A percentile compares a stretch with the other conserved stretches of the same genome.
Evolutionary conservation across 2,797 vertebrate species (phyloP).

Genomic region (Echiichthys vipera): DNA sequence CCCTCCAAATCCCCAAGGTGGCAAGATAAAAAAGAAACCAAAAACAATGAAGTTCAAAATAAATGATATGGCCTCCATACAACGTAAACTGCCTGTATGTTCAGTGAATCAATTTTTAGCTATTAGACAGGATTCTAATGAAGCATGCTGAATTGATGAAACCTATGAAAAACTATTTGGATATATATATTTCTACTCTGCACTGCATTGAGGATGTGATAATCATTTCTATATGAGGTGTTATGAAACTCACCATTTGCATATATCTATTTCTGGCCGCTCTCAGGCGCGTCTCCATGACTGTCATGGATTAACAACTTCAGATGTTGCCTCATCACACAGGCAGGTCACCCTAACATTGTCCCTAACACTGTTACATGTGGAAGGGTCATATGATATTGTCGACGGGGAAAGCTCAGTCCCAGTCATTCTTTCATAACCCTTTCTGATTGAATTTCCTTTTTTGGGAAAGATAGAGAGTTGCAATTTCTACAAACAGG

Average conservation of each 20-base stretch:
- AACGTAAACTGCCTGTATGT: constrained; percentile 7
- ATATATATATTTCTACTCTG: constrained; percentile 1
- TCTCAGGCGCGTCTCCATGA: constrained; percentile 34
- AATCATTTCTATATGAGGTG: constrained; percentile 52
- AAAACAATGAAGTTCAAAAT: neutral
- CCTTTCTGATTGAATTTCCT: constrained; percentile 28
- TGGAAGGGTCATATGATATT: constrained; percentile 29
- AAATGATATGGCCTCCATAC: constrained; percentile 3
- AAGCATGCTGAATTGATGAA: constrained; percentile 1
- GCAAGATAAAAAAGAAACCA: constrained; percentile 11
- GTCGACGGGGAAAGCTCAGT: constrained; percentile 16
- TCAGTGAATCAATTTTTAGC: constrained; percentile 2
- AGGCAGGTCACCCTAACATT: constrained; percentile 42
- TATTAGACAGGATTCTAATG: constrained; percentile 14
- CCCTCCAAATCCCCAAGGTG: constrained; percentile 16
- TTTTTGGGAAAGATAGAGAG: constrained; percentile 32
- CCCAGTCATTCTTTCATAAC: constrained; percentile 22
- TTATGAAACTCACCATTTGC: constrained; percentile 68
- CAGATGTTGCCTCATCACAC: constrained; percentile 43
- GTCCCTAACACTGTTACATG: no score
- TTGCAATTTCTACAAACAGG: constrained; percentile 15
- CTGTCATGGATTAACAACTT: constrained; percentile 47
- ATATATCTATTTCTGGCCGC: constrained; percentile 65
- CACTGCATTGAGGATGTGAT: constrained; percentile 17
- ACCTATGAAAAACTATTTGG: constrained; percentile 1